Evolutionary conservation across 2,113 vertebrate species (phyloP).

Genomic region (Tragelaphus imberbis): DNA sequence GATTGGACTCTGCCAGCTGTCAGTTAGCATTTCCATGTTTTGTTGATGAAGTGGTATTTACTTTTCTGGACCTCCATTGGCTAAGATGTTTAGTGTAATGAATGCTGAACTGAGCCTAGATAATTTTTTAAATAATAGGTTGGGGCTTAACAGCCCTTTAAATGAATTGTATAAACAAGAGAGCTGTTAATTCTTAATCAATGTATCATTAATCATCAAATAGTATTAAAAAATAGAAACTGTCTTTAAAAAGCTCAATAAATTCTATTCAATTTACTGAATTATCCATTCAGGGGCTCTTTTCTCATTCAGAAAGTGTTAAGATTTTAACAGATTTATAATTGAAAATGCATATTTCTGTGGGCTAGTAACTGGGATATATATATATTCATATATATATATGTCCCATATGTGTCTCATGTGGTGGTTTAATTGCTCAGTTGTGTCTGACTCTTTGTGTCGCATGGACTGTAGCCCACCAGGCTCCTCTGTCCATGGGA

Average conservation of each 20-base stretch:
- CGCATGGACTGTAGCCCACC: not conserved
- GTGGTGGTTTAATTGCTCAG: not conserved
- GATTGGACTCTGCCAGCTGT: conserved; percentile 66
- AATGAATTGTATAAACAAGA: conserved; percentile 68
- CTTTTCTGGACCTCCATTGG: conserved; percentile 56
- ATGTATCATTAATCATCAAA: conserved; percentile 64
- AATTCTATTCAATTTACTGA: conserved; percentile 40
- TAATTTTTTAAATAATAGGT: conserved; percentile 68
- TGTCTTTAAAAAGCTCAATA: conserved; percentile 53
- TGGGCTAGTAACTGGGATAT: not conserved
- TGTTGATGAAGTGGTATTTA: conserved; percentile 61
- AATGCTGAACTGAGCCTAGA: conserved; percentile 67
- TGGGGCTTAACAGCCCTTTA: conserved; percentile 66
- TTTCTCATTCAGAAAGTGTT: conserved; percentile 9
- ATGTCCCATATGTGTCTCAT: not conserved
- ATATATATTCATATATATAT: not conserved
- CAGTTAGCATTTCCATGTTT: conserved; percentile 48
- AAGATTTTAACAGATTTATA: conserved; percentile 22
- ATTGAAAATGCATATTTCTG: conserved; percentile 17
- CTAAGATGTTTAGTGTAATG: conserved; percentile 59
- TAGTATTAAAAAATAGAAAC: conserved; percentile 29
- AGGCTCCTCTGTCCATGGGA: not conserved
- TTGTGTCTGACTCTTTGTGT: not conserved
- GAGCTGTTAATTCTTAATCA: conserved; percentile 69
- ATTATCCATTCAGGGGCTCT: not conserved